A percentile compares a stretch with the other conserved stretches of the same genome.
phyloP scores from a whole-genome alignment of 2,113 vertebrate genomes.

The Hippocampus zosterae region DNA sequence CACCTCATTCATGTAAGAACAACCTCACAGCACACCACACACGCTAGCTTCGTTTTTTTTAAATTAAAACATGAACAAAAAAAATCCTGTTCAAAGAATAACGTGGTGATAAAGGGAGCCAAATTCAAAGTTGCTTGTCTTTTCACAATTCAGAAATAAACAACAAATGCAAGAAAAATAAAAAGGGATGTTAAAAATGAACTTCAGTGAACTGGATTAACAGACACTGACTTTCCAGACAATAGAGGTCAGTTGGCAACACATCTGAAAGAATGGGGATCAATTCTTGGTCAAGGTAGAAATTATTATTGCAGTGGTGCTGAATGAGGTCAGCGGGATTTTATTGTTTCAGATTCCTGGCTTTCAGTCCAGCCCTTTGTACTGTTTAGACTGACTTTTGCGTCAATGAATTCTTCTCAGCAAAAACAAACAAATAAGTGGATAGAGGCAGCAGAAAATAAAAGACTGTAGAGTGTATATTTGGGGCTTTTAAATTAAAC shows the following conservation, averaged over 20 bases:
- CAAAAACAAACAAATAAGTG: not conserved
- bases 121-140: not conserved
- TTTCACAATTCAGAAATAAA: not conserved
- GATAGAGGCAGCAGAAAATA: not conserved
- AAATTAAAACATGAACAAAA: not conserved
- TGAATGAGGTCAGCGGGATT: constrained; percentile 1
- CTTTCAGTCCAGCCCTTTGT: not conserved
- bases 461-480: not conserved
- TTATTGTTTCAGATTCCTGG: constrained; percentile 1
- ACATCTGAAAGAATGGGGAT: not conserved
- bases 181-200: not conserved
- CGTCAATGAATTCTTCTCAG: not conserved
- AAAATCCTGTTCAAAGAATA: not conserved
- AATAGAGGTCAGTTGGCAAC: not conserved
- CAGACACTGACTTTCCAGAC: not conserved
- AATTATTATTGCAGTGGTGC: not conserved
- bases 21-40: not conserved
- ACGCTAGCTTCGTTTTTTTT: not conserved
- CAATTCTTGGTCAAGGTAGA: not conserved
- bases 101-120: not conserved
- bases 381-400: constrained; percentile 6
- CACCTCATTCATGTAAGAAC: no score
- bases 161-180: not conserved
- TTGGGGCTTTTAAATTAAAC: not conserved
- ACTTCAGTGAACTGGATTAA: not conserved